A percentile compares a stretch with the other conserved stretches of the same genome.
Evolutionary conservation across 2,888 invertebrate genomes (phyloP).

Genomic region (Copidosoma aretas): DNA sequence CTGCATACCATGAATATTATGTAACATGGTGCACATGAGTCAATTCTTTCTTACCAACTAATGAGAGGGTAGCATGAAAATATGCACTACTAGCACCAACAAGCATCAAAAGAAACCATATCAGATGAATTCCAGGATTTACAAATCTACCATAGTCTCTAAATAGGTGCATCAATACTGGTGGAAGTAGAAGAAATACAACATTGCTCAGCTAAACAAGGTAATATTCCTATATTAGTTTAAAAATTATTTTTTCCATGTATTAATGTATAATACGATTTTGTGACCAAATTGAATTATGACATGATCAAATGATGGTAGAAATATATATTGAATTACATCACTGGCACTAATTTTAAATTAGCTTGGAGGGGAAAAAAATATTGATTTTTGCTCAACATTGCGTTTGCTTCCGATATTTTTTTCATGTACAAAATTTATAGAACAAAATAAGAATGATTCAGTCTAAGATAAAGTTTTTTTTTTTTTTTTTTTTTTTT

Average conservation of each 20-base stretch:
- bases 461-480: no score
- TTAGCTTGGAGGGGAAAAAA: no score
- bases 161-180: constrained; percentile 78
- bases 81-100: constrained; percentile 83
- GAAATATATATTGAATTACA: no score
- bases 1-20: constrained; percentile 17
- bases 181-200: constrained; percentile 78
- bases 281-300: not conserved
- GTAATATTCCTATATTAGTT: constrained; percentile 32
- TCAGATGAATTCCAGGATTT: constrained; percentile 78
- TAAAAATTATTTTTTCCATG: not conserved
- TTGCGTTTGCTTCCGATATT: no score
- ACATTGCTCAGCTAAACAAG: constrained; percentile 75
- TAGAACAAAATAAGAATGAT: no score
- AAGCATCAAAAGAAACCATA: constrained; percentile 81
- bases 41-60: constrained; percentile 66
- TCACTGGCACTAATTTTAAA: no score
- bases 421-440: no score
- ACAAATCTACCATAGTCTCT: constrained; percentile 78
- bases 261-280: not conserved
- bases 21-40: constrained; percentile 1
- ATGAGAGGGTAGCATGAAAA: constrained; percentile 83
- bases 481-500: no score
- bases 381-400: no score
- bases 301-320: not conserved